Evolutionary conservation across 1,140 invertebrate species (phyloP).

Genomic region (Drosophila baimaii): DNA sequence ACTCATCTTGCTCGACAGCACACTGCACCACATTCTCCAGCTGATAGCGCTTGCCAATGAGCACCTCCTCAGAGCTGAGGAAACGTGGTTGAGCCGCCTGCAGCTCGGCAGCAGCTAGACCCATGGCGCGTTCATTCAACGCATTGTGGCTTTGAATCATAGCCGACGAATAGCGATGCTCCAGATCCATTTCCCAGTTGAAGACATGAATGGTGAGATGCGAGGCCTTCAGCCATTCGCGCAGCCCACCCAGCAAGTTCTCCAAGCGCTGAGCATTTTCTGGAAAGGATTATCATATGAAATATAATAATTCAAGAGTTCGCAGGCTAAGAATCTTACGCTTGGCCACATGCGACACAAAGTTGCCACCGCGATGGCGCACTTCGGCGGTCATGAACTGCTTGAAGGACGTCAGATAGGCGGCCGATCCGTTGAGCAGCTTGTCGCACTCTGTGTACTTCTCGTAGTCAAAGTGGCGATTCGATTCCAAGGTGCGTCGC

Average conservation of each 20-base stretch:
- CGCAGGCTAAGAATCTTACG: conserved; percentile 20
- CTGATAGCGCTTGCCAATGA: conserved; percentile 39
- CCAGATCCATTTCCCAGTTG: conserved; percentile 75
- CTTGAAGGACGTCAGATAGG: conserved; percentile 22
- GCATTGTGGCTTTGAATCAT: conserved; percentile 46
- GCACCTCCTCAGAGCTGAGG: conserved; percentile 33
- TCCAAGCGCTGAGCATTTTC: conserved; percentile 55
- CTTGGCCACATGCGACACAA: conserved; percentile 9
- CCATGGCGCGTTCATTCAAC: conserved; percentile 26
- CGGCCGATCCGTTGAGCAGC: conserved; percentile 22
- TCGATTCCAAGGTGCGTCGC: conserved; percentile 53
- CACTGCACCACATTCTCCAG: conserved; percentile 37
- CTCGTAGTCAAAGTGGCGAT: conserved; percentile 57
- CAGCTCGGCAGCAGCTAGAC: conserved; percentile 8
- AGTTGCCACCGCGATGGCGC: conserved; percentile 60
- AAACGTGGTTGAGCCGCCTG: neutral
- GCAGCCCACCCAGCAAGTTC: conserved; percentile 35
- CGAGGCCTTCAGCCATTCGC: conserved; percentile 53
- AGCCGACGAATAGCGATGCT: conserved; percentile 58
- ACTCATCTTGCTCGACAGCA: conserved; percentile 46
- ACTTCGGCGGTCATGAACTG: conserved; percentile 41
- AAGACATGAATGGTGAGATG: conserved; percentile 60
- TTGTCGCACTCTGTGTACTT: conserved; percentile 67
- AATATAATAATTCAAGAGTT: neutral
- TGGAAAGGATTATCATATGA: neutral